Evolutionary conservation across 2,113 vertebrate genomes (phyloP).

Genomic region (Hipposideros armiger): DNA sequence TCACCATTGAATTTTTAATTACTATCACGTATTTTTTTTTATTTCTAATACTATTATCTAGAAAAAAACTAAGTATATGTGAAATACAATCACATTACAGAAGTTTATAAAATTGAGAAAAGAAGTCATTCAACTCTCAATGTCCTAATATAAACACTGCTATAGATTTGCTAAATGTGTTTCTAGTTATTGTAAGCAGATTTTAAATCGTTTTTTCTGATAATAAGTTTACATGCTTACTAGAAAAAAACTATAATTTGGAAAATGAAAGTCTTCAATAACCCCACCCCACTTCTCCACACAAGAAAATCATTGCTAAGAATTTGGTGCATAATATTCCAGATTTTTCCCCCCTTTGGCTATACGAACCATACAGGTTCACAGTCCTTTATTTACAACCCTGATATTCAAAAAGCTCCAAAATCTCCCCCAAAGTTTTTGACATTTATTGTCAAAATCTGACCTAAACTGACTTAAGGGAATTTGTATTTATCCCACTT

Average conservation of each 20-base stretch:
- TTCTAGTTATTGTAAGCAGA: neutral
- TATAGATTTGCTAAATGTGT: neutral
- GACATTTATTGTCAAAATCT: neutral
- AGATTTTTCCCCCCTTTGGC: neutral
- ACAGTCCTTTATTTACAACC: neutral
- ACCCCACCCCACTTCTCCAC: neutral
- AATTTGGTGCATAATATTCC: neutral
- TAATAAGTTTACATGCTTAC: constrained; percentile 12
- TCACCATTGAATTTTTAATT: neutral
- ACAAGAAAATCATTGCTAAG: neutral
- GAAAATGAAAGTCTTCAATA: neutral
- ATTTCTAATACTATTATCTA: neutral
- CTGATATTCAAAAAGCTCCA: neutral
- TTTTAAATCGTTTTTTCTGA: neutral
- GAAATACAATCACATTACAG: neutral
- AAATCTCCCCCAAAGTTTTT: neutral
- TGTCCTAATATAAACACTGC: neutral
- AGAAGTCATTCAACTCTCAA: neutral
- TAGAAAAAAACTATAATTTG: constrained; percentile 7
- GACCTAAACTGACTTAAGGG: neutral
- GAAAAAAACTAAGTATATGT: neutral
- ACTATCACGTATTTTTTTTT: neutral
- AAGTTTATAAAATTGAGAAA: neutral
- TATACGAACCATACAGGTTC: neutral
- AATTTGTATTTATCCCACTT: neutral